Base-by-base conservation (phyloP, 2,797 vertebrate genomes). In the Telmatherina bonti region DNA sequence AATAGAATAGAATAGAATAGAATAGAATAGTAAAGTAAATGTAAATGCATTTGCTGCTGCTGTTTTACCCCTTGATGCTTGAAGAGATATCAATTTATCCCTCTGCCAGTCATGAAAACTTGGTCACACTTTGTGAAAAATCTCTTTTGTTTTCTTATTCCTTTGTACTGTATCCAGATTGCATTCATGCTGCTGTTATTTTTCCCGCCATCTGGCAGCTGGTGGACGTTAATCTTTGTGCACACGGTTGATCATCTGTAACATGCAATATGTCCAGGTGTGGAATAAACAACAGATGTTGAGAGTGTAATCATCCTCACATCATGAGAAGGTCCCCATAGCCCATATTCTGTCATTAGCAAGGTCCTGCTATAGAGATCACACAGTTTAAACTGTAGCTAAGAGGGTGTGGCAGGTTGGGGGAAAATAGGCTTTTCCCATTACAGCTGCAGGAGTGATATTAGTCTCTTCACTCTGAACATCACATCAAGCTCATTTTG, bases 201-300 rank as follows among this genome's bases (percentile, higher is more conserved):
- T 20, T 83, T 82, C 66, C 68, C 61, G 0, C 85, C 90, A 87
- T 88, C 87, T 90, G 89, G 84, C 86, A 85, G 83, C 77, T 84
- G 75, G 47, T 76, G 72, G 66, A 87, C 83, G 87, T 92, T 91
- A 88, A 64, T 87, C 41, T 82, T 43, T 68, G 72, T 64, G 68
- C 85, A 90, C 88, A 89, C 90, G 88, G 82, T 41, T 77, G 86
- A 88, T 91, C 90, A 89, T 91, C 83, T 88, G 86, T 85, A 79
- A 88, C 88, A 70, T 60, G 64, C 74, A 62, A 59, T 62, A 70
- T 78, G 74, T 85, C 84, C 90, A 93, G 89, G 85, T 93, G 90
- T 85, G 68, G 54, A 57, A 72, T 64, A 43, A 49, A 72, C 82
- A 87, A 69, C 82, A 85, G 69, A 76, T 85, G 72, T 76, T 56